Percentiles rank a stretch among this genome's conserved stretches.
Conservation (phyloP, 2,113 vertebrate species). For the Mastomys natalensis region DNA sequence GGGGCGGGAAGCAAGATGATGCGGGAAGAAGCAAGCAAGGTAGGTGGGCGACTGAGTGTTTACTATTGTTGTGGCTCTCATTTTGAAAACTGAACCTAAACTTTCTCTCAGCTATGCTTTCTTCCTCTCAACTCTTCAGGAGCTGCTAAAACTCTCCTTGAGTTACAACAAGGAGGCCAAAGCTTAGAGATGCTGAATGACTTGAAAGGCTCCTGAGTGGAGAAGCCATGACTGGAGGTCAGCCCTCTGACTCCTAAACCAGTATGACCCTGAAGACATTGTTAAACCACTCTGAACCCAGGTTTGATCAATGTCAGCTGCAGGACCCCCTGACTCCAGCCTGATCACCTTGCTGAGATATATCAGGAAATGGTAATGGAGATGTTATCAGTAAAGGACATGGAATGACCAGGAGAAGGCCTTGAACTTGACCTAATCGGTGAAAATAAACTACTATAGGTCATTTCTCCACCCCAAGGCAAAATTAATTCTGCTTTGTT, state of each 20-base stretch:
- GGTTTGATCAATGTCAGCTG: neutral
- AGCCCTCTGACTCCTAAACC: neutral
- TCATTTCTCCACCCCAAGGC: neutral
- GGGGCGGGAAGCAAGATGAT: neutral
- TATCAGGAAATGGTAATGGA: neutral
- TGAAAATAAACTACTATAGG: neutral
- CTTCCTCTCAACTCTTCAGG: neutral
- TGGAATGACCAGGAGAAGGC: fast-evolving
- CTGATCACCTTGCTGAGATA: neutral
- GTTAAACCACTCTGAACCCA: constrained; percentile 11
- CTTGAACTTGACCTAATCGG: neutral
- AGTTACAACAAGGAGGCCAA: neutral
- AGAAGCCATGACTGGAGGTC: neutral
- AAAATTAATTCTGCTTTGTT: constrained; percentile 47
- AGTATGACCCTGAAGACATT: neutral
- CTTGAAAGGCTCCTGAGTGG: neutral
- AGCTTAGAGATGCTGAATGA: neutral
- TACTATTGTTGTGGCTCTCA: neutral
- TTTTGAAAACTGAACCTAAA: neutral
- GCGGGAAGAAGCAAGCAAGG: neutral
- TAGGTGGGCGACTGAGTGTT: neutral
- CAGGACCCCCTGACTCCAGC: neutral
- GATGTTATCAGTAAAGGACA: neutral
- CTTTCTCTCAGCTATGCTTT: neutral
- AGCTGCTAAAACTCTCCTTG: neutral